These are phyloP conservation scores for Dynastes grantii DNA, from an alignment of 2,888 invertebrate genomes.

Conservation along the genomic window DNA sequence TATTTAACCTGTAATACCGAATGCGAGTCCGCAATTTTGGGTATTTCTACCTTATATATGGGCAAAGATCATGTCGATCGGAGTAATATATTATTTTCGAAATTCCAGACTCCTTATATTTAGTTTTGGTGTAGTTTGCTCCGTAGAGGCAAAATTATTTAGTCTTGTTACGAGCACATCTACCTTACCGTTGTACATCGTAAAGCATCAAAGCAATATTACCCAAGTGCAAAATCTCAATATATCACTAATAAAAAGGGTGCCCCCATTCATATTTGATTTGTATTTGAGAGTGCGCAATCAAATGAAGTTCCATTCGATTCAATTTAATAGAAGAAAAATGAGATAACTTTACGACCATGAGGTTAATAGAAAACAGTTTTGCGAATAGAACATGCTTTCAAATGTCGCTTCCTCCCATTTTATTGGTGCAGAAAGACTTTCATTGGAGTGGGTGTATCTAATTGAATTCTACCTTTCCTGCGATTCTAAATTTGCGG, in stretches of 20 bases:
- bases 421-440: slow-evolving; percentile 36
- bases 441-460: slow-evolving; percentile 34
- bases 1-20: too few species aligned
- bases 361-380: slow-evolving; percentile 44
- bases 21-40: too few species aligned
- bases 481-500: slow-evolving; percentile 24
- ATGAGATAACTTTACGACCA: slow-evolving; percentile 38
- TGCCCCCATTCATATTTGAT: slow-evolving; percentile 9
- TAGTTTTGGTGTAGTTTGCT: too few species aligned
- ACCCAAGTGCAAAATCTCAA: too few species aligned
- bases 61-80: too few species aligned
- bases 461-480: slow-evolving; percentile 42
- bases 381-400: slow-evolving; percentile 38
- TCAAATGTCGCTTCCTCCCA: slow-evolving; percentile 26
- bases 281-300: slow-evolving; percentile 11
- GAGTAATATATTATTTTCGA: too few species aligned
- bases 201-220: too few species aligned
- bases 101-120: too few species aligned
- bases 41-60: too few species aligned
- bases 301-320: slow-evolving; percentile 20
- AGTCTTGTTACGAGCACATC: too few species aligned
- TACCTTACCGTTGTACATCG: too few species aligned
- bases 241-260: background rate
- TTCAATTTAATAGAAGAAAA: slow-evolving; percentile 38
- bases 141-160: too few species aligned